These are phyloP conservation scores for Reticulitermes lucifugus DNA, from an alignment of 2,888 invertebrate genomes.

Conservation along the genomic window DNA sequence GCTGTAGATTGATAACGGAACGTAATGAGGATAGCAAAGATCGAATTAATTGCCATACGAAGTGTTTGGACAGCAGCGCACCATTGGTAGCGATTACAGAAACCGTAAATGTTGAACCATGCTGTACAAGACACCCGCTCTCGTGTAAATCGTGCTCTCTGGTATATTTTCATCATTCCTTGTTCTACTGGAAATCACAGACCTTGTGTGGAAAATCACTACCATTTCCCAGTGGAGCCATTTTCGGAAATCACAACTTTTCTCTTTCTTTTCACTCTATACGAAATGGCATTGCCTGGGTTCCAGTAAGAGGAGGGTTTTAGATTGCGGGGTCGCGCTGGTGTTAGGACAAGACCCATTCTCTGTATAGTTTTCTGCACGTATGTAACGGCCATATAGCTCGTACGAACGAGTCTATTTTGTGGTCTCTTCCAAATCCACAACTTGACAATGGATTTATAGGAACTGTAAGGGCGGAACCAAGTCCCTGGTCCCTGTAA, in stretches of 20 bases:
- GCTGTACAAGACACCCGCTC: no score
- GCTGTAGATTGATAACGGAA: no score
- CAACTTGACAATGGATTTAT: conserved; percentile 44
- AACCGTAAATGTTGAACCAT: no score
- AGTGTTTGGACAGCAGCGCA: no score
- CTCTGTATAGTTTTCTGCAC: conserved; percentile 17
- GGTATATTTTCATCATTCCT: conserved; percentile 37
- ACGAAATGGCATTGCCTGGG: conserved; percentile 37
- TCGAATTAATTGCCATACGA: no score
- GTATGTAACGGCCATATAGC: not conserved
- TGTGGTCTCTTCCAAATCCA: conserved; percentile 38
- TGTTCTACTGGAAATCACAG: conserved; percentile 27
- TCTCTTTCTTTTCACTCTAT: conserved; percentile 19
- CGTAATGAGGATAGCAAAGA: no score
- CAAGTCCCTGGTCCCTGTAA: no score
- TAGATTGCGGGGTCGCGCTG: no score
- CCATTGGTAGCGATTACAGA: no score
- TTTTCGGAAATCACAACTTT: conserved; percentile 49
- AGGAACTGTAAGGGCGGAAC: not conserved
- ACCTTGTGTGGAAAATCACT: conserved; percentile 47
- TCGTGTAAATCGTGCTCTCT: not conserved
- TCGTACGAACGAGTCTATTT: conserved; percentile 22
- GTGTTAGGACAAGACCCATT: conserved; percentile 37
- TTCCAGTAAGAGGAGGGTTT: no score
- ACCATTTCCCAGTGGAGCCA: conserved; percentile 47